These are phyloP conservation scores for Leptothorax acervorum DNA, from an alignment of 2,888 invertebrate genomes.

Conservation along the genomic window DNA sequence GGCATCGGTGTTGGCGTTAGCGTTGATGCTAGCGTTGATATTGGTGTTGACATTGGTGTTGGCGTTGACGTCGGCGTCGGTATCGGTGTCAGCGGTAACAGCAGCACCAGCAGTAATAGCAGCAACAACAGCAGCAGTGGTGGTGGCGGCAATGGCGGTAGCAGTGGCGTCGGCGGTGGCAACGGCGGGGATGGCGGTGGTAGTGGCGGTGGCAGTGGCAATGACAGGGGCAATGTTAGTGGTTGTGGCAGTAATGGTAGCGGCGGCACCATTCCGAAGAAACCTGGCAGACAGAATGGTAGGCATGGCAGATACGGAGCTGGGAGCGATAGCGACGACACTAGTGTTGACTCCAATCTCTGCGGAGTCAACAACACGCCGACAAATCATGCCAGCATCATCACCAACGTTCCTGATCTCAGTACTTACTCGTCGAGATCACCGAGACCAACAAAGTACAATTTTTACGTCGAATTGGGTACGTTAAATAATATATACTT, in stretches of 20 bases:
- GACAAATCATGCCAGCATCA: slow-evolving; percentile 62
- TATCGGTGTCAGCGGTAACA: neutral
- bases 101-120: neutral
- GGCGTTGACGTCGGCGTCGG: neutral
- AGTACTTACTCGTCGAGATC: slow-evolving; percentile 84
- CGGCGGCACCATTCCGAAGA: slow-evolving; percentile 81
- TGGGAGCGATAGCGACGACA: slow-evolving; percentile 87
- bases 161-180: accelerated
- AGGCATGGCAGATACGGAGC: slow-evolving; percentile 85
- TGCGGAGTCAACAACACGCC: slow-evolving; percentile 71
- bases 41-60: neutral
- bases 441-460: slow-evolving; percentile 92
- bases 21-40: neutral
- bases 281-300: slow-evolving; percentile 85
- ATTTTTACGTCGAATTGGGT: slow-evolving; percentile 95
- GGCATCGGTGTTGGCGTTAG: neutral
- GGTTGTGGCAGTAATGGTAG: slow-evolving; percentile 35
- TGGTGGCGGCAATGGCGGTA: too few relatives aligned
- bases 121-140: neutral
- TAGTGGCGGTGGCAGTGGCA: neutral
- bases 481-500: slow-evolving; percentile 75
- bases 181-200: neutral
- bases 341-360: slow-evolving; percentile 82
- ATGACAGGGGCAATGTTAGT: neutral
- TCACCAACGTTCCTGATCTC: slow-evolving; percentile 75